phyloP scores from a whole-genome alignment of 2,888 invertebrate genomes.

The Spodoptera littoralis region DNA sequence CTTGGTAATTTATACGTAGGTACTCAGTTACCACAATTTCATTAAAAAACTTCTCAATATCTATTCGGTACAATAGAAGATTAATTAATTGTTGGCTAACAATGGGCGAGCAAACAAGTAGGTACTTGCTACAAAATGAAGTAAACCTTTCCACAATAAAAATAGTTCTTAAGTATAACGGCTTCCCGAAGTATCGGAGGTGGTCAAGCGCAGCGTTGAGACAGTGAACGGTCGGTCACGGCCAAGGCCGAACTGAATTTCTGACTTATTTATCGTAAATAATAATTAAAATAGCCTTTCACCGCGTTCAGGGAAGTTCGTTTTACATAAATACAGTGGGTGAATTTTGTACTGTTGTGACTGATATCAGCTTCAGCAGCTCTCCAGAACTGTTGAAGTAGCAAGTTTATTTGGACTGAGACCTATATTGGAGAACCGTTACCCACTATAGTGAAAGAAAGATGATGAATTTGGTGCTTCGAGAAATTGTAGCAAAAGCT shows the following conservation, averaged over 20 bases:
- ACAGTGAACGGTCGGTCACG: slow-evolving; percentile 86
- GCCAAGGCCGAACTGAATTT: slow-evolving; percentile 82
- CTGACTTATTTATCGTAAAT: slow-evolving; percentile 63
- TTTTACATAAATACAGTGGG: slow-evolving; percentile 52
- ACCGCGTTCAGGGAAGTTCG: slow-evolving; percentile 61
- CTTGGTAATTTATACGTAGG: too few relatives aligned
- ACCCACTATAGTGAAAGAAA: slow-evolving; percentile 67
- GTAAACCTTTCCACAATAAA: slow-evolving; percentile 54
- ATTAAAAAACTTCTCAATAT: too few relatives aligned
- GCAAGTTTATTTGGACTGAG: slow-evolving; percentile 8
- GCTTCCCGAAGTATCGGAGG: slow-evolving; percentile 63
- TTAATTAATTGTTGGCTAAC: slow-evolving; percentile 32
- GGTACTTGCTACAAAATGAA: slow-evolving; percentile 26
- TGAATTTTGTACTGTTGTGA: slow-evolving; percentile 25
- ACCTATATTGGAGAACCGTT: slow-evolving; percentile 49
- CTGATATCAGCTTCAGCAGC: slow-evolving; percentile 22
- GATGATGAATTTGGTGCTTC: slow-evolving; percentile 80
- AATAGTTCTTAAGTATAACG: slow-evolving; percentile 61
- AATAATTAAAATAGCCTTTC: slow-evolving; percentile 67
- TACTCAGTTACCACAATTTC: too few relatives aligned
- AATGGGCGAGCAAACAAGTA: slow-evolving; percentile 31
- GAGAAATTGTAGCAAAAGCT: slow-evolving; percentile 80
- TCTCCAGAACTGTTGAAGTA: slow-evolving; percentile 18
- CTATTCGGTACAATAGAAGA: slow-evolving; percentile 22
- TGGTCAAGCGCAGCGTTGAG: slow-evolving; percentile 77